Evolutionary conservation across 2,797 vertebrate species (phyloP).

Genomic region (Pangasius macronema): DNA sequence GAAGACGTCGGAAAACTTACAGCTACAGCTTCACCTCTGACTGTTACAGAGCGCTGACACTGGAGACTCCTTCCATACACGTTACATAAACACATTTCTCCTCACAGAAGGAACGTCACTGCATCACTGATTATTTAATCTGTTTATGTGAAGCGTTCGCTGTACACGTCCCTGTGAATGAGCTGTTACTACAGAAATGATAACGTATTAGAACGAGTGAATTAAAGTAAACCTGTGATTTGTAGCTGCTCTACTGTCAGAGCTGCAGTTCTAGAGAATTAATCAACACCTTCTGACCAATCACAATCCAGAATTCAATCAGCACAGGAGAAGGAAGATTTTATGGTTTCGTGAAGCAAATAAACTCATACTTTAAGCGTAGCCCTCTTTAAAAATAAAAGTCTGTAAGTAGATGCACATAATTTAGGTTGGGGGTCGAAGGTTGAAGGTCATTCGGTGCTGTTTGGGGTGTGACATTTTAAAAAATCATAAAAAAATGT

Average conservation of each 20-base stretch:
- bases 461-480: not conserved
- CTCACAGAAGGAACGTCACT: not conserved
- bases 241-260: not conserved
- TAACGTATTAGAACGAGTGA: not conserved
- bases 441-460: not conserved
- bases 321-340: not conserved
- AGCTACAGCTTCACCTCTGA: not conserved
- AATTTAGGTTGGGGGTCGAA: not conserved
- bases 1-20: too few relatives aligned
- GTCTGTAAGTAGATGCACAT: not conserved
- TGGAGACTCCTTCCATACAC: not conserved
- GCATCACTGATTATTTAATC: not conserved
- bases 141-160: not conserved
- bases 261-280: not conserved
- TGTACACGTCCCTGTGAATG: not conserved
- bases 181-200: not conserved
- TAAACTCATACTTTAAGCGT: not conserved
- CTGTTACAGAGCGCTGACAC: not conserved
- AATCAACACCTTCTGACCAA: not conserved
- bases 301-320: not conserved
- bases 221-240: not conserved
- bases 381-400: not conserved
- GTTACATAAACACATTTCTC: not conserved
- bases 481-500: too few relatives aligned
- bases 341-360: not conserved